Evolutionary conservation across 2,888 invertebrate species (phyloP), one percentile per base, ranked within the genome.

Genomic region (Lithophane semibrunnea): DNA sequence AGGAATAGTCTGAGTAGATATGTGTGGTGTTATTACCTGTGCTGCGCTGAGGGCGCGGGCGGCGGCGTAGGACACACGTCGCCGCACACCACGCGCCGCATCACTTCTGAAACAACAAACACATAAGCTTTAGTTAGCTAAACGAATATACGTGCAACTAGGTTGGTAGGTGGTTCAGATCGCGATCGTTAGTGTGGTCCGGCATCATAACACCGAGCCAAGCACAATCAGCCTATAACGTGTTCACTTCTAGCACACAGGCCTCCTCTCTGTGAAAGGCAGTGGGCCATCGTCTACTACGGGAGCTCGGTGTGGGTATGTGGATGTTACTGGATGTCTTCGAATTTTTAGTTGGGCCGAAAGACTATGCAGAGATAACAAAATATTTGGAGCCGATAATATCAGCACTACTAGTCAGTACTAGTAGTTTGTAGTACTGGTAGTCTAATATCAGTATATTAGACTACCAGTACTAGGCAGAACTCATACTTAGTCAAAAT

Each of bases 51-150:
- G 64, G 89, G 86, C 75, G 87, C 86, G 92, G 88, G 91, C 73
- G 92, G 92, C 89, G 94, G 95, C 90, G 95, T 93, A 86, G 95
- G 94, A 80, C 95, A 94, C 89, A 94, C 95, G 93, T 95, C 95
- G 89, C 94, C 96, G 92, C 96, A 96, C 93, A 95, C 94, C 92
- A 93, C 95, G 90, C 96, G 96, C 92, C 96, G 96, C 96, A 96
- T 96, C 93, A 96, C 96, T 96, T 96, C 96, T 96, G 95, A 21
- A 96, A 96, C 95, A 94, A 93, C 5, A 72, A 37, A 86, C 60
- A 79, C 54, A 21, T 9, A 10, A n/a, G 37, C 12, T n/a, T 71
- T 60, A 85, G 3, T 63, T 21, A 21, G 16, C 5, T 61, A 18
- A 10, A 13, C 54, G 47, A 9, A 1, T 24, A 12, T 3, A 47